Evolutionary conservation across 1,140 invertebrate species (phyloP), one percentile per base, ranked within the genome.

Genomic region (Lanistes nyassanus): DNA sequence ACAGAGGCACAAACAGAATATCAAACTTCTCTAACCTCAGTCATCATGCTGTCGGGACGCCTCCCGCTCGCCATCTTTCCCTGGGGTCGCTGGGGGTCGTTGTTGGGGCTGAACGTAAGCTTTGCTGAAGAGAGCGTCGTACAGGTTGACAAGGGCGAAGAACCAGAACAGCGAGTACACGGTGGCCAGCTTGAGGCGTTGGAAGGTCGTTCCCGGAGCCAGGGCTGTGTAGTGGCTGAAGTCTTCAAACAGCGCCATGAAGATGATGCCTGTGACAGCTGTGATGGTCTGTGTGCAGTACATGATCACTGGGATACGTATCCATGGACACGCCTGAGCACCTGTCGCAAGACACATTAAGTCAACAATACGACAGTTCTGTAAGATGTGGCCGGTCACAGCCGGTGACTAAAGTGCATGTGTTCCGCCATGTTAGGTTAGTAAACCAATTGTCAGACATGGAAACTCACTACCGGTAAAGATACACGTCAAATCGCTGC

Each of bases 261-360:
- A 71, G 7, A 79, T 56, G 13, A 86, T 82, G 4, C 79, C 73
- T 6, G 84, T 29, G 26, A 84, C 70, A 26, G 82, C 84, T 13
- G 85, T 86, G 26, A 79, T 72, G n/a, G 81, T 82, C 64, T 86
- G 84, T 5, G 79, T 67, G 9, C 78, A 70, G 66, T 86, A 86
- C 26, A 86, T 74, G 16, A 86, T 78, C 36, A 78, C 62, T 4
- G 85, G 85, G 19, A 79, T 76, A 9, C 81, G 80, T n/a, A 85
- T 81, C 81, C 82, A 83, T 26, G 55, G 68, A 36, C 68, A 77
- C 0, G 64, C 62, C 23, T 80, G 60, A 42, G 76, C 42, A 58
- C 80, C 82, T 84, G 74, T 2, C 71, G 78, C 64, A 62, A 71
- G 21, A 65, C 62, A 76, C 58, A 29, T 11, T 34, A 23, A 11